Percentiles rank a stretch among this genome's conserved stretches.
These are phyloP conservation scores for Andrena marginata DNA, from an alignment of 2,888 invertebrate genomes.

Conservation along the genomic window DNA sequence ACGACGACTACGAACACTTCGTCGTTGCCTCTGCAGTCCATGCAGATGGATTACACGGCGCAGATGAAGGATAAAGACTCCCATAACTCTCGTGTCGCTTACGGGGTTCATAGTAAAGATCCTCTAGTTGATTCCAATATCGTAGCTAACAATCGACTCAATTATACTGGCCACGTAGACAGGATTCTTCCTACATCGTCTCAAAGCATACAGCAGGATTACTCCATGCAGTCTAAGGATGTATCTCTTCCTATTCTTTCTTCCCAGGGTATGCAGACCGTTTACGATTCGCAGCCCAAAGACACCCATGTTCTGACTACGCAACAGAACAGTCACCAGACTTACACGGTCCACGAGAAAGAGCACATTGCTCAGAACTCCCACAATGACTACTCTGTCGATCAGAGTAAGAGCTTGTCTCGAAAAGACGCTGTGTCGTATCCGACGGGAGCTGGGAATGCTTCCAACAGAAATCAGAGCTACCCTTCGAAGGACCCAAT, in stretches of 20 bases:
- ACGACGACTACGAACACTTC: slow-evolving; percentile 58
- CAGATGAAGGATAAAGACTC: slow-evolving; percentile 70
- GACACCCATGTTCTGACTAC: slow-evolving; percentile 51
- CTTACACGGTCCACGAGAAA: slow-evolving; percentile 62
- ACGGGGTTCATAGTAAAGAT: slow-evolving; percentile 64
- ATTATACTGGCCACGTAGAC: slow-evolving; percentile 58
- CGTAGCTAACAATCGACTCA: slow-evolving; percentile 47
- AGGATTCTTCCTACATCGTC: slow-evolving; percentile 64
- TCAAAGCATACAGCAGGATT: slow-evolving; percentile 71
- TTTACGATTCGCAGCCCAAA: slow-evolving; percentile 60
- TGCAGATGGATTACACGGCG: slow-evolving; percentile 68
- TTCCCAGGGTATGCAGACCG: slow-evolving; percentile 59
- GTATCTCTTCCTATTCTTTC: slow-evolving; percentile 63
- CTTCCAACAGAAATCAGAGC: slow-evolving; percentile 51
- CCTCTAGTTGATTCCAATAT: slow-evolving; percentile 49
- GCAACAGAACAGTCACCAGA: slow-evolving; percentile 56
- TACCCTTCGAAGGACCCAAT: slow-evolving; percentile 52
- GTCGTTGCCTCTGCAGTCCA: slow-evolving; percentile 49
- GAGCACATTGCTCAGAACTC: slow-evolving; percentile 60
- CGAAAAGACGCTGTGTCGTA: slow-evolving; percentile 60
- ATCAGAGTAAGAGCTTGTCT: slow-evolving; percentile 59
- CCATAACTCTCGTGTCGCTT: slow-evolving; percentile 54
- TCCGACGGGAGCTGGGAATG: slow-evolving; percentile 23
- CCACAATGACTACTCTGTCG: slow-evolving; percentile 64
- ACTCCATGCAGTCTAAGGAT: slow-evolving; percentile 68